Conservation (phyloP, 2,797 vertebrate genomes). For the Aphelocoma californica region DNA sequence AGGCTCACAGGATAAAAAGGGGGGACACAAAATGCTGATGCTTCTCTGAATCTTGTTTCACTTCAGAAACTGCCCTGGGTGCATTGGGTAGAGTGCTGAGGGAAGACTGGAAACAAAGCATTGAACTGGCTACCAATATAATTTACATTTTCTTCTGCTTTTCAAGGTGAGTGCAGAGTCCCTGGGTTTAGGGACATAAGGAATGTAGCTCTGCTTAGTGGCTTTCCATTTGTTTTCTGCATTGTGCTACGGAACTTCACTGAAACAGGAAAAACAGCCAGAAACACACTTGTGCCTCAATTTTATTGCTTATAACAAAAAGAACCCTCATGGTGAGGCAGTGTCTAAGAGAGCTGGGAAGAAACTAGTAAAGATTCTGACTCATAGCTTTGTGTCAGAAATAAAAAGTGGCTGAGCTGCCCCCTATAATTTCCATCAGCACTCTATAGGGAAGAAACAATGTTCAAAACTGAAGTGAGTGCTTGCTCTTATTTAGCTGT, state of each 20-base stretch:
- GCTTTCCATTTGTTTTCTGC: neutral
- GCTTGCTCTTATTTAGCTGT: neutral
- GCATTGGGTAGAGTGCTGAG: slow-evolving; percentile 89
- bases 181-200: neutral
- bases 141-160: slow-evolving; percentile 94
- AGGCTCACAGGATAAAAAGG: neutral
- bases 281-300: neutral
- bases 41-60: slow-evolving; percentile 1
- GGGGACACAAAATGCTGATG: neutral
- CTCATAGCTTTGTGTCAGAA: neutral
- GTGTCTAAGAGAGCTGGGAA: neutral
- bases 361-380: neutral
- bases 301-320: neutral
- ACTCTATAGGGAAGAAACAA: neutral
- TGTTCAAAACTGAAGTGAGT: neutral
- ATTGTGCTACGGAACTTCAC: neutral
- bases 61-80: slow-evolving; percentile 85
- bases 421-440: neutral
- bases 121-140: slow-evolving; percentile 93
- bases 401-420: neutral
- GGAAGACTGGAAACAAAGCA: slow-evolving; percentile 94
- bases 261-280: neutral
- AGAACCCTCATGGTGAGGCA: neutral
- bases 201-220: neutral
- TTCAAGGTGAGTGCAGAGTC: slow-evolving; percentile 82